A percentile compares a stretch with the other conserved stretches of the same genome.
Evolutionary conservation across 2,797 vertebrate genomes (phyloP).

Genomic region (Cuculus canorus): DNA sequence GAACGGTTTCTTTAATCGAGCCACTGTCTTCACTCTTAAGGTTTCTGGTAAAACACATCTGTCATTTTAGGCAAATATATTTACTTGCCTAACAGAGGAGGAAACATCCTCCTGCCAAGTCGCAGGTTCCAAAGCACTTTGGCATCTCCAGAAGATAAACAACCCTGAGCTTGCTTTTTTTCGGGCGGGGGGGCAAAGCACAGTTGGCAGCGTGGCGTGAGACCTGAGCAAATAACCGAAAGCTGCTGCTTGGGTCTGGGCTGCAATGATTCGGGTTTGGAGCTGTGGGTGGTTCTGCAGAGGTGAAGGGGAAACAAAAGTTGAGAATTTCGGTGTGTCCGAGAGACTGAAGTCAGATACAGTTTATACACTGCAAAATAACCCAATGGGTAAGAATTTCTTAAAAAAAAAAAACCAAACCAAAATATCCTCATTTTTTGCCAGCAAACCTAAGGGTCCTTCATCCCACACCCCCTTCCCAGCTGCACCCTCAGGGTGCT

Average conservation of each 20-base stretch:
- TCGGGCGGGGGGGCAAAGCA: background rate
- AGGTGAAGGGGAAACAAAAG: background rate
- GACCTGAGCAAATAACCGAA: accelerated
- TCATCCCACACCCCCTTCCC: background rate
- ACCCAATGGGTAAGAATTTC: background rate
- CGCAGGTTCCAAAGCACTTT: slow-evolving; percentile 5
- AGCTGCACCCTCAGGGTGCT: background rate
- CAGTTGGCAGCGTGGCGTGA: accelerated
- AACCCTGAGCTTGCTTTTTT: background rate
- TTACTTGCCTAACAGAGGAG: background rate
- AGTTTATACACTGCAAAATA: background rate
- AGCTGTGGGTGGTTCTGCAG: background rate
- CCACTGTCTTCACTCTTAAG: background rate
- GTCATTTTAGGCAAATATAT: background rate
- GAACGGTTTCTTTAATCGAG: background rate
- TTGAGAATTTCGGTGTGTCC: background rate
- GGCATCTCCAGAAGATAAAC: slow-evolving; percentile 44
- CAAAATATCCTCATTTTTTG: background rate
- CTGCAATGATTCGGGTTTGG: background rate
- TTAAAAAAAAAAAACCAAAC: background rate
- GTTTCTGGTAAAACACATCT: background rate
- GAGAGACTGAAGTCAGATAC: accelerated
- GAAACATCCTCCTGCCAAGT: slow-evolving; percentile 41
- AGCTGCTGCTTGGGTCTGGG: background rate
- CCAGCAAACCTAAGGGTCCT: background rate